phyloP scores from a whole-genome alignment of 2,888 invertebrate species.

The Drosophila borborema region DNA sequence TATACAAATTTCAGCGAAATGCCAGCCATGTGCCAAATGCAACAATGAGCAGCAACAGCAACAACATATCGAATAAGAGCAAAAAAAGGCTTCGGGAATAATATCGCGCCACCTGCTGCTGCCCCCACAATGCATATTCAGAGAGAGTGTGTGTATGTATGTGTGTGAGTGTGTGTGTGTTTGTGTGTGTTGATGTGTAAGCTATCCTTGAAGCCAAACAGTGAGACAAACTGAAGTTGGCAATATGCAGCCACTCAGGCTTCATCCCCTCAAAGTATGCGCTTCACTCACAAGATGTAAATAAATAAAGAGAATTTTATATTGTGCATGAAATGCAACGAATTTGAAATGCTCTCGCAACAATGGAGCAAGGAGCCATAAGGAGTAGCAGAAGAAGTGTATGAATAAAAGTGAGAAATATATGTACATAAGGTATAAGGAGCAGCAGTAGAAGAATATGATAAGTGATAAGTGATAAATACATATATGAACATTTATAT shows the following conservation, averaged over 20 bases:
- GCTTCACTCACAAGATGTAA: constrained; percentile 64
- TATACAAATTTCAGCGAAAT: constrained; percentile 45
- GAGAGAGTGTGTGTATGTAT: constrained; percentile 5
- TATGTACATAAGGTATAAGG: no score
- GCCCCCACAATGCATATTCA: constrained; percentile 7
- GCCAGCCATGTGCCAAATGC: constrained; percentile 52
- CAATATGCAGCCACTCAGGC: constrained; percentile 60
- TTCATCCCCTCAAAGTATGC: constrained; percentile 54
- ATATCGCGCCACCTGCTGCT: constrained; percentile 43
- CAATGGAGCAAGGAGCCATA: not conserved
- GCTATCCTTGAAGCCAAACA: constrained; percentile 41
- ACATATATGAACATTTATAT: no score
- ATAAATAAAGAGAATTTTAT: constrained; percentile 59
- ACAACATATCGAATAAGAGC: constrained; percentile 23
- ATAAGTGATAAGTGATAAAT: no score
- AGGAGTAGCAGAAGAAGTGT: not conserved
- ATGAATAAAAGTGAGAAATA: no score
- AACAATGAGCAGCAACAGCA: constrained; percentile 22
- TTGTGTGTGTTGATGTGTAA: constrained; percentile 10
- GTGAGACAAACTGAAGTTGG: constrained; percentile 37
- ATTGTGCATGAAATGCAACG: not conserved
- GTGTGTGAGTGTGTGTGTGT: constrained; percentile 4
- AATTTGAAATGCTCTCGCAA: constrained; percentile 18
- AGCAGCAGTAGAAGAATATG: no score
- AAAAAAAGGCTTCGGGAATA: constrained; percentile 47